Percentiles rank a stretch among this genome's conserved stretches.
Evolutionary conservation across 2,888 invertebrate genomes (phyloP).

Genomic region (Orthonevra nobilis): DNA sequence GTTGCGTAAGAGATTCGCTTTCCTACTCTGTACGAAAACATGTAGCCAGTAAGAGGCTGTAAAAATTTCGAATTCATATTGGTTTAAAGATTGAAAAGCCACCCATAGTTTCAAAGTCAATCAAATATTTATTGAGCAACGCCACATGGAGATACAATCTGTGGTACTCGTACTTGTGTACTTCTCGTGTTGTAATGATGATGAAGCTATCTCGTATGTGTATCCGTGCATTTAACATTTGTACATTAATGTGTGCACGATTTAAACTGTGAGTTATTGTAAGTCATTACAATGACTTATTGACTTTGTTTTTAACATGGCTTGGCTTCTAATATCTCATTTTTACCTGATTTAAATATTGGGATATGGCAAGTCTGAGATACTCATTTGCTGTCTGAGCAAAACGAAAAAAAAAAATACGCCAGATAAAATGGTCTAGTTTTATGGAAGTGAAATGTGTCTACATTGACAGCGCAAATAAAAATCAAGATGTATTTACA

Average conservation of each 20-base stretch:
- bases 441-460: slow-evolving; percentile 39
- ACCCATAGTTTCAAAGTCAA: slow-evolving; percentile 68
- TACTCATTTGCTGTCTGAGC: too few relatives aligned
- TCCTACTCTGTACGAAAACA: slow-evolving; percentile 6
- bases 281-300: slow-evolving; percentile 63
- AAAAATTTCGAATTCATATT: slow-evolving; percentile 63
- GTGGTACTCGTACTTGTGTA: slow-evolving; percentile 9
- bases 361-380: too few relatives aligned
- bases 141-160: slow-evolving; percentile 44
- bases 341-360: neutral
- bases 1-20: too few relatives aligned
- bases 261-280: slow-evolving; percentile 67
- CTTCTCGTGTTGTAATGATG: slow-evolving; percentile 45
- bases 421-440: slow-evolving; percentile 49
- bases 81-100: slow-evolving; percentile 58
- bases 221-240: slow-evolving; percentile 66
- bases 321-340: slow-evolving; percentile 34
- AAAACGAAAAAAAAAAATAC: too few relatives aligned
- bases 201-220: slow-evolving; percentile 68
- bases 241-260: slow-evolving; percentile 68
- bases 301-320: slow-evolving; percentile 54
- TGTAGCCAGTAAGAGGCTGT: slow-evolving; percentile 35
- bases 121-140: slow-evolving; percentile 65
- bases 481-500: neutral
- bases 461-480: slow-evolving; percentile 46